phyloP scores from a whole-genome alignment of 1,140 invertebrate species.

The Lepidurus arcticus region DNA sequence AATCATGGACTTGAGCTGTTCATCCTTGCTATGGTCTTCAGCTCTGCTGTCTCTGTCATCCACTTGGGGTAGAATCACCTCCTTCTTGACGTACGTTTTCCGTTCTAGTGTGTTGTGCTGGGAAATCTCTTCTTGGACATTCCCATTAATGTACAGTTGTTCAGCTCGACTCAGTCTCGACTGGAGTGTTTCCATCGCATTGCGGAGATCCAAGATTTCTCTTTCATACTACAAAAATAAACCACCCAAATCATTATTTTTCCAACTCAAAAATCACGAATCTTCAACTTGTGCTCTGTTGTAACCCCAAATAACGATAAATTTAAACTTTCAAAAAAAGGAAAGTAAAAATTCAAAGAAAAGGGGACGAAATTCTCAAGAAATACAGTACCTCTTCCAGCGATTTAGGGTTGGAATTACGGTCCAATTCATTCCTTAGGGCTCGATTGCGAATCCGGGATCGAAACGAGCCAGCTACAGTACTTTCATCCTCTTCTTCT shows the following conservation, averaged over 20 bases:
- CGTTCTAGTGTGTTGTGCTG: neutral
- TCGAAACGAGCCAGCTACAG: constrained; percentile 34
- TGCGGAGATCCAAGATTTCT: constrained; percentile 70
- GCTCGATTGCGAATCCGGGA: constrained; percentile 35
- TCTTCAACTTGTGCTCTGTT: neutral
- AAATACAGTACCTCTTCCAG: constrained; percentile 38
- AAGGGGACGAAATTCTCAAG: neutral
- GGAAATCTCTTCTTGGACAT: constrained; percentile 26
- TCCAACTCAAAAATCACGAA: neutral
- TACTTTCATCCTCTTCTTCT: constrained; percentile 38
- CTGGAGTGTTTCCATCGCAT: constrained; percentile 64
- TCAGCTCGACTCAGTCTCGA: constrained; percentile 57
- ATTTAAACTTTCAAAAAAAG: neutral
- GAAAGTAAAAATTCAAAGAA: neutral
- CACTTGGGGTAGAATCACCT: neutral
- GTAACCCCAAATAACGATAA: neutral
- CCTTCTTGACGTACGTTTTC: neutral
- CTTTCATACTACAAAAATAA: constrained; percentile 54
- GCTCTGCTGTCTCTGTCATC: neutral
- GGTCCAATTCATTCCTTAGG: constrained; percentile 27
- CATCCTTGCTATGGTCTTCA: constrained; percentile 14
- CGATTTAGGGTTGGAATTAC: constrained; percentile 39
- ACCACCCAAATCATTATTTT: neutral
- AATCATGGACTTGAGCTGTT: constrained; percentile 33
- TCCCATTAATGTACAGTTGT: constrained; percentile 37